Conservation (phyloP, 1,140 invertebrate species). For the Ceratoteleas bidentatus region DNA sequence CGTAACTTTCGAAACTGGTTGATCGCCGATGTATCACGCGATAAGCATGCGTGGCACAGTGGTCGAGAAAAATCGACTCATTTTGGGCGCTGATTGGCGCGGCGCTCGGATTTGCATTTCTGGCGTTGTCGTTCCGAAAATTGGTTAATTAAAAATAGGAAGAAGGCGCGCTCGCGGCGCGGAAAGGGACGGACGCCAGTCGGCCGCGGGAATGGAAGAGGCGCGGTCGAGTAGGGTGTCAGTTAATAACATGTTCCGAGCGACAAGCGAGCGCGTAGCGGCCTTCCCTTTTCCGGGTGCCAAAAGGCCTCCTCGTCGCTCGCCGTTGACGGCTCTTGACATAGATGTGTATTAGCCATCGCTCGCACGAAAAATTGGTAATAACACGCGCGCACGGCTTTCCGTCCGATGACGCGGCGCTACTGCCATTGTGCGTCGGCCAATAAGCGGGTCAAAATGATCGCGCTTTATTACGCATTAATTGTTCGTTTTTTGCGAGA, state of each 20-base stretch:
- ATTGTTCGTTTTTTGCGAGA: too few relatives aligned
- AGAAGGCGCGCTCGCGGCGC: conserved; percentile 19
- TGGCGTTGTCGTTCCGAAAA: conserved; percentile 45
- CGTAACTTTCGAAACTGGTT: background rate
- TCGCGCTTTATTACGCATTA: too few relatives aligned
- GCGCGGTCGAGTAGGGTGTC: conserved; percentile 62
- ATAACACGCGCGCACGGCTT: conserved; percentile 36
- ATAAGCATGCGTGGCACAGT: conserved; percentile 45
- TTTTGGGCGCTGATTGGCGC: conserved; percentile 33
- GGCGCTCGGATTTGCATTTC: conserved; percentile 28
- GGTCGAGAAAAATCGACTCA: conserved; percentile 51
- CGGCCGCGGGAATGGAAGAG: conserved; percentile 53
- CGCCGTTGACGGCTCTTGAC: conserved; percentile 51
- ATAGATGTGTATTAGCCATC: conserved; percentile 56
- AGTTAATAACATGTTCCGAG: conserved; percentile 73
- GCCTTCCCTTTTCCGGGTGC: conserved; percentile 64
- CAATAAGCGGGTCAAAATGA: conserved; percentile 38
- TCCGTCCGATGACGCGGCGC: conserved; percentile 41
- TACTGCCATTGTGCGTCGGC: conserved; percentile 23
- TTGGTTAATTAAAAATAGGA: conserved; percentile 56
- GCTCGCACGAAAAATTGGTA: conserved; percentile 52
- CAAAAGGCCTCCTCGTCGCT: conserved; percentile 65
- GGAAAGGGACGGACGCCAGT: conserved; percentile 45
- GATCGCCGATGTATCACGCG: conserved; percentile 22
- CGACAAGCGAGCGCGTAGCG: conserved; percentile 67